Evolutionary conservation across 1,140 invertebrate genomes (phyloP).

Genomic region (Heliconius hermathena): DNA sequence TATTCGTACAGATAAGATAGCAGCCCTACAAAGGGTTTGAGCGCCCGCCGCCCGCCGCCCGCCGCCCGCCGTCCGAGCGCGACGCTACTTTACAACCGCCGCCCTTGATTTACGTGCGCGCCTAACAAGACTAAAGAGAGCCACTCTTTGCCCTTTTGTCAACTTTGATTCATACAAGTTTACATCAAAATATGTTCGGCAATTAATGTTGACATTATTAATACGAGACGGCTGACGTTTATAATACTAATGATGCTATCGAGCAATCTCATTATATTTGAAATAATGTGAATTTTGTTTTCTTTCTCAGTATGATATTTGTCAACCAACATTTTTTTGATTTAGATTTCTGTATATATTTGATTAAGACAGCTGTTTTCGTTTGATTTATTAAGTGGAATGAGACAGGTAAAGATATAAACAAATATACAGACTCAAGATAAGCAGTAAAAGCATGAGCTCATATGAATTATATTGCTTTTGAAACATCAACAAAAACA

Average conservation of each 20-base stretch:
- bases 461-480: too few species aligned
- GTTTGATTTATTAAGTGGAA: too few species aligned
- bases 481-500: too few species aligned
- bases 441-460: too few species aligned
- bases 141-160: constrained; percentile 17
- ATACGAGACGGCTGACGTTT: not conserved
- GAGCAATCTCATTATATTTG: not conserved
- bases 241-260: not conserved
- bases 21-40: not conserved
- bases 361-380: too few species aligned
- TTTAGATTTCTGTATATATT: not conserved
- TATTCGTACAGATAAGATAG: not conserved
- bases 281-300: not conserved
- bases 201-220: not conserved
- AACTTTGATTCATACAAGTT: not conserved
- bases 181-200: not conserved
- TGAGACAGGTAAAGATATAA: too few species aligned
- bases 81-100: constrained; percentile 36
- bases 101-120: constrained; percentile 28
- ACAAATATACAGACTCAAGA: too few species aligned
- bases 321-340: not conserved
- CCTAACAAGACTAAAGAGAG: constrained; percentile 33
- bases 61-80: constrained; percentile 12
- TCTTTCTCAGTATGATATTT: not conserved
- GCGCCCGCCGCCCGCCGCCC: not conserved